phyloP scores from a whole-genome alignment of 2,113 vertebrate species.

The Hypanus sabinus region DNA sequence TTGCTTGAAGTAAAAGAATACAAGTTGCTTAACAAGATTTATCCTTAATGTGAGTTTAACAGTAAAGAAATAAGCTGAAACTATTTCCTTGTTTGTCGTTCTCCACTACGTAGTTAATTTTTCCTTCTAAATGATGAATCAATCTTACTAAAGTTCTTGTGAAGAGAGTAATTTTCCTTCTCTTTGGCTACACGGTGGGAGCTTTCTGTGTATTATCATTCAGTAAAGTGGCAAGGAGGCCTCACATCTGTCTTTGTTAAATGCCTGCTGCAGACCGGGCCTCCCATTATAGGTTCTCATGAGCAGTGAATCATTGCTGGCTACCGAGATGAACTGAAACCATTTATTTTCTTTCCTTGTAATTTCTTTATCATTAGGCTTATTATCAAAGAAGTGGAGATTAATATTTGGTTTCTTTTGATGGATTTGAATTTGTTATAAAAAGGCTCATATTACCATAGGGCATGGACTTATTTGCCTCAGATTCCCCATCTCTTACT shows the following conservation, averaged over 20 bases:
- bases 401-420: conserved; percentile 39
- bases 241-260: conserved; percentile 41
- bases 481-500: neutral
- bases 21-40: neutral
- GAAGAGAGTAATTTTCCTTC: conserved; percentile 39
- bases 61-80: conserved; percentile 33
- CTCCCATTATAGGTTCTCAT: conserved; percentile 37
- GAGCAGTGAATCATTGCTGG: conserved; percentile 37
- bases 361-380: conserved; percentile 37
- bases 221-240: conserved; percentile 36
- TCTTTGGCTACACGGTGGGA: conserved; percentile 32
- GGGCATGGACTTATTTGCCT: neutral
- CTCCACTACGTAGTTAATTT: conserved; percentile 31
- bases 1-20: neutral
- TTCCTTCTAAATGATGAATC: conserved; percentile 32
- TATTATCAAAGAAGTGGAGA: conserved; percentile 35
- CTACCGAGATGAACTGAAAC: conserved; percentile 34
- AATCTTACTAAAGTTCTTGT: conserved; percentile 35
- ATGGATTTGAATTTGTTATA: conserved; percentile 30
- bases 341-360: conserved; percentile 37
- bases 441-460: conserved; percentile 24
- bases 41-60: neutral
- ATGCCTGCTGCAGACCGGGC: conserved; percentile 38
- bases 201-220: conserved; percentile 38
- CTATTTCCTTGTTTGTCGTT: conserved; percentile 36